These are phyloP conservation scores for Aphelinus certus DNA, from an alignment of 1,140 invertebrate genomes.

Conservation along the genomic window DNA sequence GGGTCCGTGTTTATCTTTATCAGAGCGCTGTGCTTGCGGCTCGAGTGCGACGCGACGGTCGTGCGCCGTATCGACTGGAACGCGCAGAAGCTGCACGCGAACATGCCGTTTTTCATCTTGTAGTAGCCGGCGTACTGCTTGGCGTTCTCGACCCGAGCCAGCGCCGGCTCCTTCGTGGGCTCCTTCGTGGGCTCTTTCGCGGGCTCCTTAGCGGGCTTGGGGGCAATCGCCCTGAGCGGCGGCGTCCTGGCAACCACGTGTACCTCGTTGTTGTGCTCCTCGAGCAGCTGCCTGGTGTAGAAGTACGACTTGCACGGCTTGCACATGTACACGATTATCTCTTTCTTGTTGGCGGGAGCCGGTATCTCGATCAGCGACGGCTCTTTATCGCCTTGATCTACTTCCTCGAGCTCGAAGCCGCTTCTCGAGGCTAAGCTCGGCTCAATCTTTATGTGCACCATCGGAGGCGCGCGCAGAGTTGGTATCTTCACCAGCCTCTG, in stretches of 20 bases:
- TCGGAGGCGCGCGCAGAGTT: not conserved
- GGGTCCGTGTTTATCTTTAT: not conserved
- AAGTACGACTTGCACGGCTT: conserved; percentile 66
- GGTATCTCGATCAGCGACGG: not conserved
- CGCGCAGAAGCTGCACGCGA: conserved; percentile 19
- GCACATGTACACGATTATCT: conserved; percentile 53
- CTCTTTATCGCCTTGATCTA: conserved; percentile 9
- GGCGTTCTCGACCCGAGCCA: conserved; percentile 27
- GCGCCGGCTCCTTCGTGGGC: conserved; percentile 43
- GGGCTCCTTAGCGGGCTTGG: conserved; percentile 26
- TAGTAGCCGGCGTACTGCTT: not conserved
- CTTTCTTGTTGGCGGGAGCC: not conserved
- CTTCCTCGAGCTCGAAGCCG: conserved; percentile 21
- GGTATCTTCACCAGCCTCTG: conserved; percentile 23
- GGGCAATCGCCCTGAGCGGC: conserved; percentile 30
- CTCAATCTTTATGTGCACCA: conserved; percentile 12
- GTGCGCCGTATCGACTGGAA: conserved; percentile 3
- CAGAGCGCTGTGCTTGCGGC: not conserved
- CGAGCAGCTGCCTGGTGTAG: conserved; percentile 62
- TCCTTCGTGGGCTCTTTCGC: conserved; percentile 45
- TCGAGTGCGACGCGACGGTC: conserved; percentile 2
- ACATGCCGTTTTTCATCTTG: not conserved
- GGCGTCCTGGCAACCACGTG: conserved; percentile 32
- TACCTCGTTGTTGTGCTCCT: conserved; percentile 49
- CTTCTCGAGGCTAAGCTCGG: not conserved